Conservation (phyloP, 64 coral and sea anemone genomes). For the Montipora efflorescens region DNA sequence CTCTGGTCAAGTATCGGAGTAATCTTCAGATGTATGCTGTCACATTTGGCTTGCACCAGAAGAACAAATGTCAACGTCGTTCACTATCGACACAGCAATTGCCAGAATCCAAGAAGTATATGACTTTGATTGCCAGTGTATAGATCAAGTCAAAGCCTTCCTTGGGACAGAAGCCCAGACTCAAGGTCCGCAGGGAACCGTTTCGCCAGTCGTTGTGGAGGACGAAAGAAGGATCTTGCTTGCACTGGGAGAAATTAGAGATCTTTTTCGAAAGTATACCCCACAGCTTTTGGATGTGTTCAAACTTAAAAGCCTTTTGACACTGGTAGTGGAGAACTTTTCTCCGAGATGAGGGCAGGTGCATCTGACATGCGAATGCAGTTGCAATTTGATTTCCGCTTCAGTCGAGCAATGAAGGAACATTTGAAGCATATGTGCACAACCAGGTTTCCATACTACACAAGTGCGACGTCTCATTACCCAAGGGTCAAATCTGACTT, state of each 20-base stretch:
- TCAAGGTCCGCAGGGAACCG: conserved; percentile 57
- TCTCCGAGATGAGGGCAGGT: background rate
- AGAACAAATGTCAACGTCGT: conserved; percentile 26
- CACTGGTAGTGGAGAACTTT: background rate
- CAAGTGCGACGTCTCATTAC: background rate
- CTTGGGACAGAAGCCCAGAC: conserved; percentile 55
- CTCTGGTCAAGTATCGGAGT: conserved; percentile 58
- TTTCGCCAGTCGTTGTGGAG: conserved; percentile 50
- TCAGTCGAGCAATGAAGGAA: background rate
- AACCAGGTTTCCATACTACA: background rate
- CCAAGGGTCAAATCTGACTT: conserved; percentile 9
- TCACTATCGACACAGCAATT: conserved; percentile 25
- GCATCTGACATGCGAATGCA: background rate
- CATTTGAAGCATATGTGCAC: too few species aligned
- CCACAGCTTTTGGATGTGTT: conserved; percentile 23
- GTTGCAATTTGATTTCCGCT: background rate
- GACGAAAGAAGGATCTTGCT: conserved; percentile 64
- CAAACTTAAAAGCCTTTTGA: conserved; percentile 13
- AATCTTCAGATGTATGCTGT: conserved; percentile 41
- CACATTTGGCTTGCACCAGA: conserved; percentile 75
- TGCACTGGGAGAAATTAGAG: conserved; percentile 44
- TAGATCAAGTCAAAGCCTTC: conserved; percentile 53
- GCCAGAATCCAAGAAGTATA: conserved; percentile 64
- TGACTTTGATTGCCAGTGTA: conserved; percentile 63
- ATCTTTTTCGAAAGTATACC: conserved; percentile 5